These are phyloP conservation scores for Perognathus longimembris DNA, from an alignment of 2,113 vertebrate species.

Conservation along the genomic window DNA sequence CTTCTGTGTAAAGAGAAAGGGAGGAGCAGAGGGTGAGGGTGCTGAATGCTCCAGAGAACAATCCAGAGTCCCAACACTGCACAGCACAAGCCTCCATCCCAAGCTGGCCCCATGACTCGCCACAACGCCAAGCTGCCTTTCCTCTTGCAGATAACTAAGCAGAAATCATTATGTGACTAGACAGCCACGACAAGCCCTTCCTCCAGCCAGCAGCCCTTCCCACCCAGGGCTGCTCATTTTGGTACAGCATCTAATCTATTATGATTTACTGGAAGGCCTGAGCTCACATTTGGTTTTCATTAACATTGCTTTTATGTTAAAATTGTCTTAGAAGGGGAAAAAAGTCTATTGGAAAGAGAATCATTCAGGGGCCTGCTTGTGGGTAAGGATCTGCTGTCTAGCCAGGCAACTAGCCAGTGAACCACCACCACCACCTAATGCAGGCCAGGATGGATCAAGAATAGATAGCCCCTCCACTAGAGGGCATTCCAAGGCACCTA, in stretches of 20 bases:
- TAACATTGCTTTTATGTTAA: slow-evolving; percentile 67
- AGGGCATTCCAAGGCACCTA: not conserved
- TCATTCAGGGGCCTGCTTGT: slow-evolving; percentile 22
- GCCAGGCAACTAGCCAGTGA: not conserved
- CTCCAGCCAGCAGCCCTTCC: slow-evolving; percentile 46
- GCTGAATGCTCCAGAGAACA: not conserved
- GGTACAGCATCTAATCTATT: slow-evolving; percentile 63
- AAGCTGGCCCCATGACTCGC: not conserved
- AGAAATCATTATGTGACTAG: slow-evolving; percentile 52
- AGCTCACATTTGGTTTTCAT: slow-evolving; percentile 73
- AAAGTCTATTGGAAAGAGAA: slow-evolving; percentile 68
- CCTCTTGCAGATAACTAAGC: slow-evolving; percentile 38
- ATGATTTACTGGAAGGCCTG: slow-evolving; percentile 77
- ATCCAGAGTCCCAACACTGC: slow-evolving; percentile 4
- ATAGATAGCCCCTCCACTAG: not conserved
- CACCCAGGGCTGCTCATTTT: slow-evolving; percentile 49
- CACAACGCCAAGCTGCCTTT: slow-evolving; percentile 16
- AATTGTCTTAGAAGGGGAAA: slow-evolving; percentile 63
- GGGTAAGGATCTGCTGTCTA: not conserved
- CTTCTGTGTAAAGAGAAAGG: not conserved
- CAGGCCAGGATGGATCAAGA: not conserved
- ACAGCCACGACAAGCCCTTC: not conserved
- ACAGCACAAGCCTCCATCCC: not conserved
- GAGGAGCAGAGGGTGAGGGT: not conserved
- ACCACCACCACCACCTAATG: not conserved